These are phyloP conservation scores for Pongo pygmaeus DNA, from an alignment of 2,113 vertebrate genomes.

Conservation along the genomic window DNA sequence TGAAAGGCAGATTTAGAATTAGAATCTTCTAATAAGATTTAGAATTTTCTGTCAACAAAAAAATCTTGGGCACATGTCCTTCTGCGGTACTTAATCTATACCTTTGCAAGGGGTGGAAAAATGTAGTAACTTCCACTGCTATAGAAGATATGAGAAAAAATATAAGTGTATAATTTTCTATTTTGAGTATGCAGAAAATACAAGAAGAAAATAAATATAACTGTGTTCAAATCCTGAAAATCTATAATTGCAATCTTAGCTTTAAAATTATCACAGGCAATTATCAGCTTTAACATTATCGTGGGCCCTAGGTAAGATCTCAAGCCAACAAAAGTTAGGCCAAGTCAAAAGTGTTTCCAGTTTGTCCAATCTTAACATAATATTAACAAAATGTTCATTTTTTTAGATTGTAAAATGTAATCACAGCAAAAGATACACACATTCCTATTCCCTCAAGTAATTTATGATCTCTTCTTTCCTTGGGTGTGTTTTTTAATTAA, in stretches of 20 bases:
- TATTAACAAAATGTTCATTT: not conserved
- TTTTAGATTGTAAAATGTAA: not conserved
- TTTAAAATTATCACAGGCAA: not conserved
- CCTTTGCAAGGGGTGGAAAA: not conserved
- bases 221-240: not conserved
- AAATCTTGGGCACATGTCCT: not conserved
- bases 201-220: not conserved
- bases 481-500: conserved; percentile 32
- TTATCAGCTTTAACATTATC: not conserved
- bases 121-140: not conserved
- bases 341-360: not conserved
- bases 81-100: not conserved
- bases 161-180: not conserved
- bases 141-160: not conserved
- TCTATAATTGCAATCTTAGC: not conserved
- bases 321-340: not conserved
- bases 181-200: not conserved
- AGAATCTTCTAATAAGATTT: not conserved
- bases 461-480: not conserved
- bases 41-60: not conserved
- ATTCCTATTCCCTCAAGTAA: not conserved
- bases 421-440: not conserved
- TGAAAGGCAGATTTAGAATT: not conserved
- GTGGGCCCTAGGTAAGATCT: not conserved
- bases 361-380: not conserved